Evolutionary conservation across 2,888 invertebrate species (phyloP).

Genomic region (Agrotis segetum): DNA sequence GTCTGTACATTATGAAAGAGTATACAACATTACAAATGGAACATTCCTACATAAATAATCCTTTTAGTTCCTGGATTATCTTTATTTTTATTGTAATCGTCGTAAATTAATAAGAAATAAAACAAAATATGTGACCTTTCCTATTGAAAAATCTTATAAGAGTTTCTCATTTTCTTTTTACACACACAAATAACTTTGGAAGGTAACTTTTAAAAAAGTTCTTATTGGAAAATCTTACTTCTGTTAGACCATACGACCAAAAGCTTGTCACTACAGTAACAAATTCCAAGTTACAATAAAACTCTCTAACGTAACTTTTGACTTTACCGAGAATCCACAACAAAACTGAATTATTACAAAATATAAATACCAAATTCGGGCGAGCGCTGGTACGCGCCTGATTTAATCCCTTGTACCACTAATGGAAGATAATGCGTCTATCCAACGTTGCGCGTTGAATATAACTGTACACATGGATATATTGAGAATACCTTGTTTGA

Average conservation of each 20-base stretch:
- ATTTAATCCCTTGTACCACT: slow-evolving; percentile 82
- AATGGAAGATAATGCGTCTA: slow-evolving; percentile 42
- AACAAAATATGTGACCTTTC: background rate
- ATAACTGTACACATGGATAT: slow-evolving; percentile 8
- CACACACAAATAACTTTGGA: background rate
- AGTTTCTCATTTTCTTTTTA: background rate
- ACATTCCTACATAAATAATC: too few species aligned
- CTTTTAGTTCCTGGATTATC: too few species aligned
- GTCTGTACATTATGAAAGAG: too few species aligned
- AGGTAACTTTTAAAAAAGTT: background rate
- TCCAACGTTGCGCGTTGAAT: slow-evolving; percentile 24
- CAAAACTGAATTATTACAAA: slow-evolving; percentile 42
- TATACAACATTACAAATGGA: too few species aligned
- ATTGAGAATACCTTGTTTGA: slow-evolving; percentile 3
- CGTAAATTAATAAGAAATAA: too few species aligned
- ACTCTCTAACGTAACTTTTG: background rate
- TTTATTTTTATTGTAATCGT: too few species aligned
- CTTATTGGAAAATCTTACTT: background rate
- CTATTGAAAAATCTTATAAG: background rate
- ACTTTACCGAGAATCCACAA: slow-evolving; percentile 25
- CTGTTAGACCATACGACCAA: too few species aligned
- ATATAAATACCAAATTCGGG: slow-evolving; percentile 47
- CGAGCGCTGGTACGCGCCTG: slow-evolving; percentile 63
- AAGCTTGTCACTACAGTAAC: too few species aligned
- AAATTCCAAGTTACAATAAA: too few species aligned